Base-by-base conservation (phyloP, 2,797 vertebrate species). In the Sebastiscus albofasciatus region DNA sequence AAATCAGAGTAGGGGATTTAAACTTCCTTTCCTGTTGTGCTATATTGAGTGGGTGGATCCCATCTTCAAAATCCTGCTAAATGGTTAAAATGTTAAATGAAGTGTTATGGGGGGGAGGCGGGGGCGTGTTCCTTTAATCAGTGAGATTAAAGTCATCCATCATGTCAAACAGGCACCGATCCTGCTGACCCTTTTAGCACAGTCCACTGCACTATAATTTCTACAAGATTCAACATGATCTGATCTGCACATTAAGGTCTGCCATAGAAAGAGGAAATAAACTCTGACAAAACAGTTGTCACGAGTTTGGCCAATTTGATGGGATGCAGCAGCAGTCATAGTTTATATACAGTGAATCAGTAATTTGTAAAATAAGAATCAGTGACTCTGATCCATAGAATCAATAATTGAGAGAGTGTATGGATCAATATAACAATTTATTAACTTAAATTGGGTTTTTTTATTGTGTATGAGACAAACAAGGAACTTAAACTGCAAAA, bases 61-160 rank as follows among this genome's bases (percentile, higher is more conserved):
- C 34, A n/a, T 59, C 33, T 70, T 65, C 27, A 39, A 72, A 77
- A 84, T 84, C 66, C 78, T 52, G 34, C 72, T 52, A 68, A 85
- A 82, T 67, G 68, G 39, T 75, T 20, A 24, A 80, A 75, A 77
- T 88, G 90, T 91, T 84, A 85, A 93, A 84, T 81, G 77, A 89
- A 90, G 88, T 91, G 81, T 91, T 90, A 71, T 85, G 72, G 39
- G 62, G 61, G 24, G 72, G 42, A 54, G 66, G 75, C 24, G 42
- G 58, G 67, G 33, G 22, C 3, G n/a, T 54, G 58, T 72, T 83
- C 85, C 84, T 92, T 90, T 93, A 89, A 93, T 92, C 88, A 93
- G 76, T 87, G 67, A 80, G 89, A 92, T 92, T 91, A 85, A 91
- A 92, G 77, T 87, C 86, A 90, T 90, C 86, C 87, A 93, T 93